Evolutionary conservation across 2,797 vertebrate species (phyloP).

Genomic region (Pseudocheirus occidentalis): DNA sequence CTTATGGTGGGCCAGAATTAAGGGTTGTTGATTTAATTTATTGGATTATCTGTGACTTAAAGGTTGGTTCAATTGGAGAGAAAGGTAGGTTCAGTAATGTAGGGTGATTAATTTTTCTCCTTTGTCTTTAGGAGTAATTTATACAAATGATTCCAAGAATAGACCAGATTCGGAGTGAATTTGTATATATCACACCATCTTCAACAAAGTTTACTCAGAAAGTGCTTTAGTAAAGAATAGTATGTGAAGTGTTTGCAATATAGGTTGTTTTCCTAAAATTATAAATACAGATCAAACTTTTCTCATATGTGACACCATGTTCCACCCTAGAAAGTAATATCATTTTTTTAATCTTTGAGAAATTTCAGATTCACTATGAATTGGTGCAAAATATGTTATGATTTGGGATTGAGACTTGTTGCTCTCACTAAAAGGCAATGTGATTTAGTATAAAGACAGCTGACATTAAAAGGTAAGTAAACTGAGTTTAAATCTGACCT

Average conservation of each 20-base stretch:
- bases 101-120: slow-evolving; percentile 31
- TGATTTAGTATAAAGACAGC: not conserved
- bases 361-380: slow-evolving; percentile 11
- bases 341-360: not conserved
- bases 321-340: not conserved
- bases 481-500: not conserved
- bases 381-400: not conserved
- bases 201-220: not conserved
- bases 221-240: not conserved
- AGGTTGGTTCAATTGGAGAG: slow-evolving; percentile 26
- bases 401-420: not conserved
- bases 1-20: slow-evolving; percentile 10
- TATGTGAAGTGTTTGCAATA: not conserved
- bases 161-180: slow-evolving; percentile 11
- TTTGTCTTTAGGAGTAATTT: not conserved
- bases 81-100: not conserved
- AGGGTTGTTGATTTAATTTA: slow-evolving; percentile 21
- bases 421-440: not conserved
- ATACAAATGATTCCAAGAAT: not conserved
- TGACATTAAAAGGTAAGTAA: not conserved
- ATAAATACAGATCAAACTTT: not conserved
- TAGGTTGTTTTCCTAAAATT: not conserved
- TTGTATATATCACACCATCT: not conserved
- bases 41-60: slow-evolving; percentile 3
- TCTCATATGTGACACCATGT: not conserved